Percentiles rank a stretch among this genome's conserved stretches.
Evolutionary conservation across 1,140 invertebrate species (phyloP).

Genomic region (Caenorhabditis tropicalis): DNA sequence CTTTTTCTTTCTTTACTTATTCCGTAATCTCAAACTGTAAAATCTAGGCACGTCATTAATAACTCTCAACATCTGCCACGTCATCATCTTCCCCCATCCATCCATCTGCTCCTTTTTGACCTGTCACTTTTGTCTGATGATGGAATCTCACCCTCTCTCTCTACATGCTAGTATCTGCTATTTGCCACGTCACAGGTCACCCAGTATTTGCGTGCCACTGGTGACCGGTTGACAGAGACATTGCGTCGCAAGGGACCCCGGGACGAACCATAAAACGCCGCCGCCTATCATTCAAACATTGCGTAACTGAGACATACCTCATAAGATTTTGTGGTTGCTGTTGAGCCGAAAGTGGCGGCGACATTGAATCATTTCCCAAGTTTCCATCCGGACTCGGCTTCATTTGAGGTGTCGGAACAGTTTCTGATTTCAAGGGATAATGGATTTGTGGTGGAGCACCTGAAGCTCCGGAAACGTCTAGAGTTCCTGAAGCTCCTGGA

Average conservation of each 20-base stretch:
- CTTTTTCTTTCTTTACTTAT: too few relatives aligned
- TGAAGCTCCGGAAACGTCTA: not conserved
- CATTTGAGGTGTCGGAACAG: too few relatives aligned
- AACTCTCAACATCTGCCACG: constrained; percentile 1
- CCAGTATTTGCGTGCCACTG: not conserved
- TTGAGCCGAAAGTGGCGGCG: not conserved
- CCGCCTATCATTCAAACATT: constrained; percentile 26
- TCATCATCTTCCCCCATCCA: not conserved
- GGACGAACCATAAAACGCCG: not conserved
- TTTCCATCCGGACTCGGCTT: not conserved
- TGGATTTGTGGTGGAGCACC: not conserved
- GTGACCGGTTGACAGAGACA: not conserved
- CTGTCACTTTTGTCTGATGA: not conserved
- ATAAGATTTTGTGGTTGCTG: not conserved
- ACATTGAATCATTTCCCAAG: not conserved
- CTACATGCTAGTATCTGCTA: too few relatives aligned
- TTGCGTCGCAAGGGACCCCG: too few relatives aligned
- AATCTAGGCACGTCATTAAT: too few relatives aligned
- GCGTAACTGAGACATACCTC: not conserved
- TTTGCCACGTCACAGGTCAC: not conserved
- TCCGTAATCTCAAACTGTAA: too few relatives aligned
- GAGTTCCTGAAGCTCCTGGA: not conserved
- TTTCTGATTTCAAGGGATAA: too few relatives aligned
- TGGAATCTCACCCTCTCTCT: not conserved
- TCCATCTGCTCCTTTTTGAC: constrained; percentile 12